Evolutionary conservation across 2,113 vertebrate genomes (phyloP), one percentile per base, ranked within the genome.

Genomic region (Aegotheles bennettii): DNA sequence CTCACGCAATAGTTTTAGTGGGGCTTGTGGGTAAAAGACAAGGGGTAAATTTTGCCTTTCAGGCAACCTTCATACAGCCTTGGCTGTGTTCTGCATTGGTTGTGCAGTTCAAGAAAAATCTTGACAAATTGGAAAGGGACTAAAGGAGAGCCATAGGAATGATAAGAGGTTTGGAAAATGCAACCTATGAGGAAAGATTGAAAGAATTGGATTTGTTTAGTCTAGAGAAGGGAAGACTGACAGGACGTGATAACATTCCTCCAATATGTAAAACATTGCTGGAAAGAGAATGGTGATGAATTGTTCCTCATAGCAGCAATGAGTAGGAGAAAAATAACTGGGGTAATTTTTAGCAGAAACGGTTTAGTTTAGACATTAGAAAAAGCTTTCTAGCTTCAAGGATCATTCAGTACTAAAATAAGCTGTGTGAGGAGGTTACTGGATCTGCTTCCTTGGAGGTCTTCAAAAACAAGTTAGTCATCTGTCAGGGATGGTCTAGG

Each of bases 121-220:
- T 87, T 96, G 96, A 95, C 84, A 93, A 94, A 91, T 91, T 91
- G 91, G 89, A 95, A 81, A 79, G 73, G 82, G 78, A 94, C 77
- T 84, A 76, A 93, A 95, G 84, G 94, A 94, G 91, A 96, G 93
- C 69, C 69, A 9, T 87, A 95, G 87, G 95, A 95, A 96, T 91
- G 96, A 96, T 97, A 97, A 96, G 93, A 95, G 87, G 73, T 93
- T 97, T 96, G 95, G 95, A 97, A 96, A 95, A 97, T 0, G 5
- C 86, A 92, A 73, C 91, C 91, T 84, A 78, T 87, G 91, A 95
- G 93, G 84, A 89, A 96, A 97, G 96, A 95, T 95, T 97, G 95
- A 96, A 95, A 83, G 94, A 96, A 95, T 21, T 89, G 91, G 57
- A 96, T 95, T 97, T 97, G 96, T 97, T 97, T 97, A 96, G 96